Evolutionary conservation across 2,113 vertebrate genomes (phyloP).

Genomic region (Rhipidura dahli): DNA sequence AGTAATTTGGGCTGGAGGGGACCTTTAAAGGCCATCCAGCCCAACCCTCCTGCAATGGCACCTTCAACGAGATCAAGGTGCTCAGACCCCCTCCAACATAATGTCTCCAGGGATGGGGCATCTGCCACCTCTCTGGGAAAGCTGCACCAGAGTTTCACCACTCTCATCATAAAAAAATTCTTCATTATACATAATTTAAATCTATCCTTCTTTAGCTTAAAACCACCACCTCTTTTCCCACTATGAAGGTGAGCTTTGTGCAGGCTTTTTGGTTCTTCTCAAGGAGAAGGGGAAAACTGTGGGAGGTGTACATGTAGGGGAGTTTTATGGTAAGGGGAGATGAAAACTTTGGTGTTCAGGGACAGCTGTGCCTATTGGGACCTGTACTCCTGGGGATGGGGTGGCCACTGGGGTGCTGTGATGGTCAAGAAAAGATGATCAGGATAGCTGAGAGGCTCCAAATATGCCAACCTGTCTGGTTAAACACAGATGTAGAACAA

Average conservation of each 20-base stretch:
- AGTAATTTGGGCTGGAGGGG: background rate
- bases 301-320: fast-evolving
- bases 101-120: background rate
- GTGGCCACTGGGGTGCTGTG: background rate
- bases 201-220: background rate
- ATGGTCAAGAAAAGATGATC: background rate
- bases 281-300: background rate
- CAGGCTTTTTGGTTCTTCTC: background rate
- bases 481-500: background rate
- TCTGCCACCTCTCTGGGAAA: background rate
- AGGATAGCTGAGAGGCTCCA: background rate
- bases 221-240: background rate
- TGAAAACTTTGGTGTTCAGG: background rate
- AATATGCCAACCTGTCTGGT: background rate
- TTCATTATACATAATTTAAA: background rate
- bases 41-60: background rate
- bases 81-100: background rate
- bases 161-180: background rate
- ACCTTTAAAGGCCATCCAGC: background rate
- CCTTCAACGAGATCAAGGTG: background rate
- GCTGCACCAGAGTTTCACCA: background rate
- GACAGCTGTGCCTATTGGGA: background rate
- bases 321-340: background rate
- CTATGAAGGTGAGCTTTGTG: background rate
- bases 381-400: fast-evolving